Percentiles rank a stretch among this genome's conserved stretches.
Evolutionary conservation across 1,140 invertebrate genomes (phyloP).

Genomic region (Drosophila tristis): DNA sequence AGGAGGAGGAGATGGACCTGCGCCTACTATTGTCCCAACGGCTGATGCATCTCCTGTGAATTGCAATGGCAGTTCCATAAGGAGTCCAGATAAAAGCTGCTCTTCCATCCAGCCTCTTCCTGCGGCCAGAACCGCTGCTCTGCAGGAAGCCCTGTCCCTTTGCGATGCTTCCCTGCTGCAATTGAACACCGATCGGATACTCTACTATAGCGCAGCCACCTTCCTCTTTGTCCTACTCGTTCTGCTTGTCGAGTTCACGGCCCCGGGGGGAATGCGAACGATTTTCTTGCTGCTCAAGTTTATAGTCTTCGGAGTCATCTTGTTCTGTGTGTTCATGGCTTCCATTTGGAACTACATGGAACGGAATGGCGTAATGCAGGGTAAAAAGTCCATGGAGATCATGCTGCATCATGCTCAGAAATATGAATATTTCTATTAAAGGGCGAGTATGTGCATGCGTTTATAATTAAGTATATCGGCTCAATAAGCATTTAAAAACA

Average conservation of each 20-base stretch:
- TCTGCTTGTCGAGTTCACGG: slow-evolving; percentile 75
- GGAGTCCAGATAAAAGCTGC: slow-evolving; percentile 3
- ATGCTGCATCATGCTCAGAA: slow-evolving; percentile 80
- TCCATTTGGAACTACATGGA: slow-evolving; percentile 92
- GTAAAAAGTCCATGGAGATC: slow-evolving; percentile 87
- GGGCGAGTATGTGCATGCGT: background rate
- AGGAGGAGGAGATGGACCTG: slow-evolving; percentile 14
- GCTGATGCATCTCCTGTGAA: background rate
- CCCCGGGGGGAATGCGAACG: slow-evolving; percentile 84
- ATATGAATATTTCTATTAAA: slow-evolving; percentile 72
- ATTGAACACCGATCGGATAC: slow-evolving; percentile 86
- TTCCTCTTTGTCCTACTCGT: slow-evolving; percentile 84
- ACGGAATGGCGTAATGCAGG: slow-evolving; percentile 90
- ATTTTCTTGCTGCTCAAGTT: slow-evolving; percentile 86
- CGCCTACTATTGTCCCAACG: background rate
- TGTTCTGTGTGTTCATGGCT: slow-evolving; percentile 91
- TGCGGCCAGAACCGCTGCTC: slow-evolving; percentile 73
- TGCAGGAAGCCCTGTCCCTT: slow-evolving; percentile 87
- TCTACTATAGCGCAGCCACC: slow-evolving; percentile 86
- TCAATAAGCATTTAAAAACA: slow-evolving; percentile 70
- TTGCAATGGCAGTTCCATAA: slow-evolving; percentile 12
- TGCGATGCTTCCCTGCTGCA: slow-evolving; percentile 86
- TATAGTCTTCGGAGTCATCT: slow-evolving; percentile 87
- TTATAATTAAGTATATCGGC: slow-evolving; percentile 25
- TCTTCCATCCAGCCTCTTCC: slow-evolving; percentile 26